Base-by-base conservation (phyloP, 1,140 invertebrate genomes). In the Trachymyrmex cornetzi region DNA sequence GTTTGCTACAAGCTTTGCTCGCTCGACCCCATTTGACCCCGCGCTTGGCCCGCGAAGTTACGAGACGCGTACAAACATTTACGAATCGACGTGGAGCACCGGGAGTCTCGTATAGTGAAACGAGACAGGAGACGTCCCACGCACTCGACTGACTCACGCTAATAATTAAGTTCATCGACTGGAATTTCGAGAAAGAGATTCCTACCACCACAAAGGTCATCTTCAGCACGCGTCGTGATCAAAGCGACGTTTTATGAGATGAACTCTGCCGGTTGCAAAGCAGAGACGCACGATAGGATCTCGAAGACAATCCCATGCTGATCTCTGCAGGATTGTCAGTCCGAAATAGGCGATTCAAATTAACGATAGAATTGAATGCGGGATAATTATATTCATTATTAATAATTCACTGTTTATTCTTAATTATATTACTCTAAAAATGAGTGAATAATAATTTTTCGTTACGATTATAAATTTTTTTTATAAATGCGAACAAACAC, bases 1-100 rank as follows among this genome's bases (percentile, higher is more conserved):
- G 79, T 90, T 90, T 87, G 87, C 89, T 90, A 81, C 89, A 84
- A 90, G 88, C 77, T 82, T 24, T 66, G 82, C 75, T 88, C 59
- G 81, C 81, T 87, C 81, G 90, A 91, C 90, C 91, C 79, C 87
- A 79, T 86, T 90, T 91, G 84, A 89, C 91, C 90, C 74, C 85
- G 77, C 19, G 12, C 27, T 64, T 11, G 27, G 57, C n/a, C 63
- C 82, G 77, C 80, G 81, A 77, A 88, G 69, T 79, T 88, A 57
- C 86, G 71, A 82, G 81, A 61, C 53, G 75, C 88, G 82, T 86
- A 88, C 80, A 80, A 87, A 77, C 79, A 86, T 87, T 90, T 77
- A 86, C 84, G 77, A 90, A 90, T 84, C 79, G 85, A 87, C 59
- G 22, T 66, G 48, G 16, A 59, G 38, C 22, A 30, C 3, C 34